Evolutionary conservation across 2,113 vertebrate genomes (phyloP).

Genomic region (Mormoops blainvillei): DNA sequence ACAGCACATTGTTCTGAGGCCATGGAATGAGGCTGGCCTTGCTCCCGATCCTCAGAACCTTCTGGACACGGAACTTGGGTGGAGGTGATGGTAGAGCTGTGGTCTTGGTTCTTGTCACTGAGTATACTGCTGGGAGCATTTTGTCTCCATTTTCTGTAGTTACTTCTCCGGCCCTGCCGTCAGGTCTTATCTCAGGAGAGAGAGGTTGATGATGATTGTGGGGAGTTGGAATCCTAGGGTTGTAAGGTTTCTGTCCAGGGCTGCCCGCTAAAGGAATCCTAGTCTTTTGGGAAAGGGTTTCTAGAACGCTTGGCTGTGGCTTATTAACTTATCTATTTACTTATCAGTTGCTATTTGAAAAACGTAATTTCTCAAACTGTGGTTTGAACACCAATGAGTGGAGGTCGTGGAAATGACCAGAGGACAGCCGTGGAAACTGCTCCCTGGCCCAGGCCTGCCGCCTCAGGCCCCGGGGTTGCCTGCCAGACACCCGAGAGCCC

Average conservation of each 20-base stretch:
- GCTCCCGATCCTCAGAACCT: background rate
- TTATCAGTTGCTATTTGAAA: background rate
- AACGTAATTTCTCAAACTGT: background rate
- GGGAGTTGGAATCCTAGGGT: background rate
- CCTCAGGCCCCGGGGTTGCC: background rate
- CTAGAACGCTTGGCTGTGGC: background rate
- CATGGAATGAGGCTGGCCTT: background rate
- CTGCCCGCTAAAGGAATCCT: background rate
- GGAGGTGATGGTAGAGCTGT: background rate
- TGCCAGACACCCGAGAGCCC: background rate
- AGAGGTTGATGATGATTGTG: background rate
- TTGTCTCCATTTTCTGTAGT: background rate
- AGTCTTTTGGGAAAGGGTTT: background rate
- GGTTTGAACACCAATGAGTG: background rate
- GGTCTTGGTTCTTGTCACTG: background rate
- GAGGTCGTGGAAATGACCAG: background rate
- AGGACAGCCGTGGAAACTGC: accelerated
- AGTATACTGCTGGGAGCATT: background rate
- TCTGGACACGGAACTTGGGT: background rate
- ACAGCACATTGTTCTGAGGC: background rate
- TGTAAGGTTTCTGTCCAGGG: background rate
- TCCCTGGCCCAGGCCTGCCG: background rate
- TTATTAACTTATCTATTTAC: background rate
- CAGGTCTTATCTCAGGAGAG: background rate
- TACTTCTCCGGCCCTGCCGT: background rate